These are phyloP conservation scores for Esox masquinongy DNA, from an alignment of 2,797 vertebrate species.

Conservation along the genomic window DNA sequence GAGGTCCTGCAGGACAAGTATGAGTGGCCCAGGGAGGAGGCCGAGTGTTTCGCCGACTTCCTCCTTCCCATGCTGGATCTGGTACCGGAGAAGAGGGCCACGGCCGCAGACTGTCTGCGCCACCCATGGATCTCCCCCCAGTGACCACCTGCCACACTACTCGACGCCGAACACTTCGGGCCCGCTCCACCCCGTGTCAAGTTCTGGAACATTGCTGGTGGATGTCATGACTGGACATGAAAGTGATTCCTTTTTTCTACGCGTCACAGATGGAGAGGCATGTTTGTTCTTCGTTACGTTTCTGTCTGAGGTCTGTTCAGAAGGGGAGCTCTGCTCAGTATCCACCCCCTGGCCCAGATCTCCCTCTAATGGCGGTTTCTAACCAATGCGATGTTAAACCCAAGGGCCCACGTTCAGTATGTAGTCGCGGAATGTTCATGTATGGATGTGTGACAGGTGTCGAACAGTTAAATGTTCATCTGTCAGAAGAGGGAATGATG, in stretches of 20 bases:
- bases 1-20: slow-evolving; percentile 97
- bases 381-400: not conserved
- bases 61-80: slow-evolving; percentile 96
- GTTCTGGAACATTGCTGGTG: not conserved
- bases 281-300: not conserved
- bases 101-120: slow-evolving; percentile 89
- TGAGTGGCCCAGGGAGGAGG: slow-evolving; percentile 91
- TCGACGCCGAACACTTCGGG: not conserved
- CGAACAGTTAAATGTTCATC: not conserved
- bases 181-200: not conserved
- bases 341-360: not conserved
- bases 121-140: slow-evolving; percentile 82
- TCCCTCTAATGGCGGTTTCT: not conserved
- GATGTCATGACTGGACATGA: not conserved
- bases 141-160: not conserved
- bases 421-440: not conserved
- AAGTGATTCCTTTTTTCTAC: not conserved
- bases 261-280: not conserved
- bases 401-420: not conserved
- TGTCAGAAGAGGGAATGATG: not conserved
- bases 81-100: slow-evolving; percentile 93
- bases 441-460: not conserved
- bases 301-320: too few species aligned
- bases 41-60: slow-evolving; percentile 92
- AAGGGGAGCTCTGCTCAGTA: too few species aligned